Conservation (phyloP, 2,113 vertebrate genomes). For the Myrmophylax atrothorax region DNA sequence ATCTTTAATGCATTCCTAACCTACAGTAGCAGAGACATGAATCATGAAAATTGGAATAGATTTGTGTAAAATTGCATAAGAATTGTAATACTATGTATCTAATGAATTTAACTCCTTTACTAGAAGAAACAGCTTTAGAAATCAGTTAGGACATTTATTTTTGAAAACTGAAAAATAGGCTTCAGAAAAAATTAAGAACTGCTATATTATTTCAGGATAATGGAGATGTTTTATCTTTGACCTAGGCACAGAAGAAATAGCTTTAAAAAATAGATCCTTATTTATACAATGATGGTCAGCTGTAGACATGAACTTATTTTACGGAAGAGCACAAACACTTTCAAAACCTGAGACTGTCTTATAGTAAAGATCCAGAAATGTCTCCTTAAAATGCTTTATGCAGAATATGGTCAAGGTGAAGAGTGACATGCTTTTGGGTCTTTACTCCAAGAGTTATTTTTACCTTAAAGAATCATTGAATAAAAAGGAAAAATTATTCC, state of each 20-base stretch:
- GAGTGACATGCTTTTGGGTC: not conserved
- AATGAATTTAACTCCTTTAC: not conserved
- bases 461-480: not conserved
- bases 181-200: not conserved
- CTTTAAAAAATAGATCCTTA: not conserved
- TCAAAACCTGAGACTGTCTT: not conserved
- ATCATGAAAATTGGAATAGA: not conserved
- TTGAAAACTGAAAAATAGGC: not conserved
- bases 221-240: not conserved
- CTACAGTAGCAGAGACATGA: not conserved
- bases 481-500: not conserved
- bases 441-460: not conserved
- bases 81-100: not conserved
- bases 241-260: not conserved
- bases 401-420: not conserved
- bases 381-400: not conserved
- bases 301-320: not conserved
- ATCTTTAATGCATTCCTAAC: not conserved
- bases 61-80: not conserved
- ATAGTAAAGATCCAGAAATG: not conserved
- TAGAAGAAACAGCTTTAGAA: not conserved
- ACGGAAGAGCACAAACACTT: not conserved
- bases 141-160: not conserved
- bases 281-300: not conserved
- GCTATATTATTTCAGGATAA: not conserved